Percentiles rank a stretch among this genome's conserved stretches.
These are phyloP conservation scores for Cheilosia vernalis DNA, from an alignment of 2,888 invertebrate genomes.

Conservation along the genomic window DNA sequence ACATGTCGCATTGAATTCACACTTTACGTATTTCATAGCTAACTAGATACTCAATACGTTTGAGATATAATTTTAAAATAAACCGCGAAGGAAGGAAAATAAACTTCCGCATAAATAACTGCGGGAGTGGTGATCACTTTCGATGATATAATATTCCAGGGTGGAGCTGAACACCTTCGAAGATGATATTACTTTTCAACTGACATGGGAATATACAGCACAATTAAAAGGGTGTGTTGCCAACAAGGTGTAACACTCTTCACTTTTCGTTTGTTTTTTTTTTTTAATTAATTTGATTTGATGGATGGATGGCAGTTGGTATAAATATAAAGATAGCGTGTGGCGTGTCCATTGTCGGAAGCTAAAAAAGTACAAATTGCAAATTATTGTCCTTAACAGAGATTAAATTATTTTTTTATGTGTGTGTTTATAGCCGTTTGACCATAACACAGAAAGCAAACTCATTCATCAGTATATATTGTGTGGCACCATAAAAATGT, in stretches of 20 bases:
- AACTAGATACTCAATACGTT: constrained; percentile 17
- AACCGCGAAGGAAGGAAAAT: constrained; percentile 19
- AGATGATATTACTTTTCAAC: constrained; percentile 52
- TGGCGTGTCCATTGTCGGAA: background rate
- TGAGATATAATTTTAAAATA: constrained; percentile 11
- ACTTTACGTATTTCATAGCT: too few species aligned
- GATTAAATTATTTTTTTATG: constrained; percentile 22
- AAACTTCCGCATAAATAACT: constrained; percentile 44
- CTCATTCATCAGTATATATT: background rate
- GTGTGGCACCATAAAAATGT: too few species aligned
- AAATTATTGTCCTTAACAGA: constrained; percentile 2
- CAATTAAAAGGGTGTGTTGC: constrained; percentile 35
- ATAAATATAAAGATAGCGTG: background rate
- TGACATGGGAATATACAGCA: constrained; percentile 19
- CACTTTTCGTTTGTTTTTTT: constrained; percentile 21
- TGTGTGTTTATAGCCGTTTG: background rate
- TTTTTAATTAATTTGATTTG: constrained; percentile 44
- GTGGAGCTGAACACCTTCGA: constrained; percentile 51
- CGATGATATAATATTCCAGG: constrained; percentile 47
- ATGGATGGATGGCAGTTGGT: background rate
- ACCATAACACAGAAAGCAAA: background rate
- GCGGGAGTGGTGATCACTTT: constrained; percentile 62
- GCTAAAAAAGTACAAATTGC: background rate
- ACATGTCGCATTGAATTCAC: too few species aligned
- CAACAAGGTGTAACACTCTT: constrained; percentile 20